A percentile compares a stretch with the other conserved stretches of the same genome.
These are phyloP conservation scores for Quadroppia sp. DNA, from an alignment of 2,888 invertebrate species.

Conservation along the genomic window DNA sequence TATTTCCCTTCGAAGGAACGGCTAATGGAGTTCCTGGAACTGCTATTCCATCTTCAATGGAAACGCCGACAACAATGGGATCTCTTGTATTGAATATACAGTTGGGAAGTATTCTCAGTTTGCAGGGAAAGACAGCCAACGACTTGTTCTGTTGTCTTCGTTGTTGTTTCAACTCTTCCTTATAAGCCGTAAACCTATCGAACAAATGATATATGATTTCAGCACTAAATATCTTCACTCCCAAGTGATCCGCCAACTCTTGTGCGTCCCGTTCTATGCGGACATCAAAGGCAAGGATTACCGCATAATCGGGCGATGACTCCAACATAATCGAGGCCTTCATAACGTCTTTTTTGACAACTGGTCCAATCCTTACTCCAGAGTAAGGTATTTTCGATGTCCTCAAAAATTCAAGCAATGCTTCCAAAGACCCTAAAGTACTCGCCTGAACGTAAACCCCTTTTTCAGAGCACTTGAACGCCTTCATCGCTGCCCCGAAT, in stretches of 20 bases:
- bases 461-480: constrained; percentile 81
- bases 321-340: constrained; percentile 99
- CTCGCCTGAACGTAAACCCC: constrained; percentile 99
- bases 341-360: constrained; percentile 98
- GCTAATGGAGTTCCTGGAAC: constrained; percentile 96
- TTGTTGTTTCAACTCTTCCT: constrained; percentile 81
- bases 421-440: constrained; percentile 97
- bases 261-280: constrained; percentile 97
- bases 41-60: constrained; percentile 88
- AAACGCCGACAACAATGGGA: constrained; percentile 94
- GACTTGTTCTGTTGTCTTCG: constrained; percentile 93
- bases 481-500: constrained; percentile 67
- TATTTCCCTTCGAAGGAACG: constrained; percentile 81
- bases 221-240: constrained; percentile 90
- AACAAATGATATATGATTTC: constrained; percentile 99
- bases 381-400: constrained; percentile 95
- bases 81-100: constrained; percentile 97
- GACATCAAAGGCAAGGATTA: constrained; percentile 98
- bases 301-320: constrained; percentile 91
- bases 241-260: constrained; percentile 87
- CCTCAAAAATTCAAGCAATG: constrained; percentile 84
- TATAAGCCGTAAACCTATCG: constrained; percentile 89
- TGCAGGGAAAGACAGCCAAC: constrained; percentile 98
- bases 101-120: constrained; percentile 72
- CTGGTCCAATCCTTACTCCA: constrained; percentile 97